A percentile compares a stretch with the other conserved stretches of the same genome.
Evolutionary conservation across 1,140 invertebrate genomes (phyloP).

Genomic region (Triops longicaudatus): DNA sequence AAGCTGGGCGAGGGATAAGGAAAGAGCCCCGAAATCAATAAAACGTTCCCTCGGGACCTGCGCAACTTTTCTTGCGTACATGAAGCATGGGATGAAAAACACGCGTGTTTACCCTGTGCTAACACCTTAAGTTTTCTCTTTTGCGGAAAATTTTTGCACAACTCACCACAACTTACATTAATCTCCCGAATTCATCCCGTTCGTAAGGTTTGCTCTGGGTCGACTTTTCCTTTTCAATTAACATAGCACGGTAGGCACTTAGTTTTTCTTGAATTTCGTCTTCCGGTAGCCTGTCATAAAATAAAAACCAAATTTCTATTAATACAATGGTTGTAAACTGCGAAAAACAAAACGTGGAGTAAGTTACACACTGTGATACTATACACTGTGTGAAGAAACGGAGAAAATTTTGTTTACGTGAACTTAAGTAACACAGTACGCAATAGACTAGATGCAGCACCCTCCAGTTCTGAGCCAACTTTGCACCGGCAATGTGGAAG

Average conservation of each 20-base stretch:
- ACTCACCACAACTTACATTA: slow-evolving; percentile 54
- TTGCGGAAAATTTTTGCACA: not conserved
- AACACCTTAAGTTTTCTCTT: not conserved
- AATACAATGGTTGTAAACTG: no score
- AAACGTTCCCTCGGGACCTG: not conserved
- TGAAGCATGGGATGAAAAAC: not conserved
- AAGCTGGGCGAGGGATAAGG: not conserved
- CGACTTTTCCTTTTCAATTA: slow-evolving; percentile 55
- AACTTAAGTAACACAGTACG: not conserved
- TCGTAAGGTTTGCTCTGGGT: slow-evolving; percentile 43
- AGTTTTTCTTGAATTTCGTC: slow-evolving; percentile 74
- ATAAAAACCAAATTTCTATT: not conserved
- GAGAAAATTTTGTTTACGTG: not conserved
- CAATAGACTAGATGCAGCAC: not conserved
- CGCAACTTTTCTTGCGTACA: not conserved
- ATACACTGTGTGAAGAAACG: not conserved
- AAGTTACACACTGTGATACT: not conserved
- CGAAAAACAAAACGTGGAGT: not conserved
- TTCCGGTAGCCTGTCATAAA: slow-evolving; percentile 53
- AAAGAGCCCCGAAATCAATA: not conserved
- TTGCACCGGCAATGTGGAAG: not conserved
- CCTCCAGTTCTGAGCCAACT: not conserved
- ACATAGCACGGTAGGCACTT: slow-evolving; percentile 64
- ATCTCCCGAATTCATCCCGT: slow-evolving; percentile 63
- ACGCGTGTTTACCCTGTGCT: not conserved